Conservation (phyloP, 2,888 invertebrate genomes). For the Drosophila monieri region DNA sequence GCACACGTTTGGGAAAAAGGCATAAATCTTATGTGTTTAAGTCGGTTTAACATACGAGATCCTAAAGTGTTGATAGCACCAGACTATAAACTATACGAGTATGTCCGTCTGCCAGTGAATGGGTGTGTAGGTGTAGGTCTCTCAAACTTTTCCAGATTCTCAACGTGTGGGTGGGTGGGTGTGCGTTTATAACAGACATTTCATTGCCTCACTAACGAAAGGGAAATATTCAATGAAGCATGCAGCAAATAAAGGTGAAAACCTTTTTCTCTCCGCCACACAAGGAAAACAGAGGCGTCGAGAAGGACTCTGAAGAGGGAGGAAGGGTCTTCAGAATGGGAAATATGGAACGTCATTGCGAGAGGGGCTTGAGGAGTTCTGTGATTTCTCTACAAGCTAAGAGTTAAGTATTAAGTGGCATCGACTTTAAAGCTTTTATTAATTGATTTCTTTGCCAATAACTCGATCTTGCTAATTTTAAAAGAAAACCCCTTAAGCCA, state of each 20-base stretch:
- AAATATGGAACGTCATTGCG: slow-evolving; percentile 14
- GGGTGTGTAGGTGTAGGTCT: slow-evolving; percentile 5
- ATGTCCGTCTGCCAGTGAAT: slow-evolving; percentile 7
- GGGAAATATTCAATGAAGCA: slow-evolving; percentile 65
- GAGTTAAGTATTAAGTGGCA: too few relatives aligned
- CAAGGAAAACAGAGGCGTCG: slow-evolving; percentile 11
- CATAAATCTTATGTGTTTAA: slow-evolving; percentile 63
- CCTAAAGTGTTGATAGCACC: slow-evolving; percentile 61
- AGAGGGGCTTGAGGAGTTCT: slow-evolving; percentile 12
- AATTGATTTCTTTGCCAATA: background rate
- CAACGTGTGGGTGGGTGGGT: slow-evolving; percentile 12
- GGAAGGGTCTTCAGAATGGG: slow-evolving; percentile 9
- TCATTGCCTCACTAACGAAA: slow-evolving; percentile 62
- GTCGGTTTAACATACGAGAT: slow-evolving; percentile 63
- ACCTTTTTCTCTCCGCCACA: slow-evolving; percentile 48
- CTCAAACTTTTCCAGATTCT: slow-evolving; percentile 34
- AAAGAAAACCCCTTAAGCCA: background rate
- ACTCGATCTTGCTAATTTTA: background rate
- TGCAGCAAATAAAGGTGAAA: slow-evolving; percentile 61
- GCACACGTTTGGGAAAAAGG: slow-evolving; percentile 52
- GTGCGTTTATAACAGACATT: slow-evolving; percentile 59
- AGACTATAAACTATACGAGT: slow-evolving; percentile 57
- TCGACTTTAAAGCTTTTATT: too few relatives aligned
- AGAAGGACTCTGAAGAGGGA: background rate
- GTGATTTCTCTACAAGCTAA: background rate